Conservation (phyloP, 2,113 vertebrate genomes). For the Leptobrachium ailaonicum region DNA sequence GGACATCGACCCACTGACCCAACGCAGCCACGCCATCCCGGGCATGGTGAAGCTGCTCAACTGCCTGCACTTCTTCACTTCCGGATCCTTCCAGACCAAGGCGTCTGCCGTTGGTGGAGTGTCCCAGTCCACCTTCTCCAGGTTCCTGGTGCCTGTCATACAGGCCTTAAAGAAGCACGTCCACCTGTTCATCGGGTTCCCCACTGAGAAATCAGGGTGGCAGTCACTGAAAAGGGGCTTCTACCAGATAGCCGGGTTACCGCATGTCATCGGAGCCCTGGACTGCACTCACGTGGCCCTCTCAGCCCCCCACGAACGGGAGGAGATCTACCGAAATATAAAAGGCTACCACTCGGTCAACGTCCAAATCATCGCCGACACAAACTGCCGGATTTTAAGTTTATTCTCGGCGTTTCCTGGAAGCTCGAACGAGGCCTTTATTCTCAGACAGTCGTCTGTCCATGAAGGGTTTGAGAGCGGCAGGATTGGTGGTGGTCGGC, state of each 20-base stretch:
- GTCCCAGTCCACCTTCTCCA: constrained; percentile 25
- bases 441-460: constrained; percentile 19
- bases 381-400: constrained; percentile 25
- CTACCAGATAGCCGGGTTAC: constrained; percentile 3
- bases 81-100: constrained; percentile 36
- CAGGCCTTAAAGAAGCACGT: constrained; percentile 36
- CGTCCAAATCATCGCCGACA: constrained; percentile 29
- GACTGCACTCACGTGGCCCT: constrained; percentile 34
- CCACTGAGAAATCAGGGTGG: constrained; percentile 11
- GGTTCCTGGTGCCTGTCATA: constrained; percentile 29
- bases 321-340: constrained; percentile 24
- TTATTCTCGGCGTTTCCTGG: constrained; percentile 28
- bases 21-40: constrained; percentile 32
- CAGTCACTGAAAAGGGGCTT: constrained; percentile 14
- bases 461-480: constrained; percentile 25
- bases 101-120: constrained; percentile 18
- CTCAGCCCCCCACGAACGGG: constrained; percentile 15
- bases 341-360: constrained; percentile 34
- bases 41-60: constrained; percentile 29
- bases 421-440: constrained; percentile 9
- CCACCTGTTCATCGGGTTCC: constrained; percentile 11
- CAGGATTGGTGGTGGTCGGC: constrained; percentile 4
- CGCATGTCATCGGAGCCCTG: constrained; percentile 20
- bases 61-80: constrained; percentile 30
- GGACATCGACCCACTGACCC: constrained; percentile 25